Evolutionary conservation across 2,888 invertebrate species (phyloP).

Genomic region (Philonicus albiceps): DNA sequence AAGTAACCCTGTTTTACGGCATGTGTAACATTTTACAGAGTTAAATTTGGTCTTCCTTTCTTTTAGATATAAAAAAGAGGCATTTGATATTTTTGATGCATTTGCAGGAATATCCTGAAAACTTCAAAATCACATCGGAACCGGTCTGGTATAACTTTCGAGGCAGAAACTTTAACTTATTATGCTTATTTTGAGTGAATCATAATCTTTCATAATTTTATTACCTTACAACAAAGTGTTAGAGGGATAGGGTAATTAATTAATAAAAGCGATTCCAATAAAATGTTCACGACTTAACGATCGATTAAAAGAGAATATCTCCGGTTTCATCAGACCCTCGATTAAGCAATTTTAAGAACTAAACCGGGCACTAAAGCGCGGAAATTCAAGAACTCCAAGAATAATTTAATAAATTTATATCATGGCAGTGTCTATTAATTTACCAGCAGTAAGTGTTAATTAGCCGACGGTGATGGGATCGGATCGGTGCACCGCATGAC

Average conservation of each 20-base stretch:
- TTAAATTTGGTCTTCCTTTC: too few relatives aligned
- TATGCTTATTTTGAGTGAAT: background rate
- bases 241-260: background rate
- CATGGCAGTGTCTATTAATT: background rate
- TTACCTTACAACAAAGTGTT: background rate
- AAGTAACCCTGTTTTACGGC: too few relatives aligned
- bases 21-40: too few relatives aligned
- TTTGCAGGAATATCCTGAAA: too few relatives aligned
- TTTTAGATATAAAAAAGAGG: too few relatives aligned
- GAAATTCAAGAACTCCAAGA: background rate
- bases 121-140: too few relatives aligned
- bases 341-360: background rate
- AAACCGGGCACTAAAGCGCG: background rate
- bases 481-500: background rate
- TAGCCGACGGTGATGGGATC: background rate
- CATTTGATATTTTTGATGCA: too few relatives aligned
- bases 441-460: background rate
- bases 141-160: too few relatives aligned
- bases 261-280: background rate
- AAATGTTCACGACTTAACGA: background rate
- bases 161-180: too few relatives aligned
- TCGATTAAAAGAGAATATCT: background rate
- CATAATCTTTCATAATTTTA: background rate
- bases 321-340: background rate
- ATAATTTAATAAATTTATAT: background rate